phyloP scores from a whole-genome alignment of 2,113 vertebrate genomes.

The Eudorcas thomsonii region DNA sequence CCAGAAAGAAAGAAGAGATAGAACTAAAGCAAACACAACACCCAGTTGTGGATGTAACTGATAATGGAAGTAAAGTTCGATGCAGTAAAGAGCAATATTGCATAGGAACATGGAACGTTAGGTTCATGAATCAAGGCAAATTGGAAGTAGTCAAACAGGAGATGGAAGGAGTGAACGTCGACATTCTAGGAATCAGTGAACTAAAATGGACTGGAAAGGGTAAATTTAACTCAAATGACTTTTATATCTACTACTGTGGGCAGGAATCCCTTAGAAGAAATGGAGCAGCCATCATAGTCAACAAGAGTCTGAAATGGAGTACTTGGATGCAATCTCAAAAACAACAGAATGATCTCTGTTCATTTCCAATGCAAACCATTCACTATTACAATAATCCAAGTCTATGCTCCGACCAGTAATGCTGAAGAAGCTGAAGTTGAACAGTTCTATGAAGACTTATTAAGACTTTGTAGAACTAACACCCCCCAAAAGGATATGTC shows the following conservation, averaged over 20 bases:
- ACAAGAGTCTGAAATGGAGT: background rate
- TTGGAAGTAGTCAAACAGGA: background rate
- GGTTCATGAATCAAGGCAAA: background rate
- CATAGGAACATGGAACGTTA: background rate
- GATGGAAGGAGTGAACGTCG: background rate
- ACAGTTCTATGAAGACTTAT: background rate
- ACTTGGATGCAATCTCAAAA: background rate
- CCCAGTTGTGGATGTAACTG: background rate
- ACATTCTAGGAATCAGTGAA: background rate
- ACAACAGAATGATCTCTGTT: background rate
- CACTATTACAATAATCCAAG: background rate
- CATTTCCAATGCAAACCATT: background rate
- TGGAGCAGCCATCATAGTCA: background rate
- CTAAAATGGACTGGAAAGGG: background rate
- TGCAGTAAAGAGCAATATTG: background rate
- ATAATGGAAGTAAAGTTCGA: background rate
- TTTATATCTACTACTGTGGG: background rate
- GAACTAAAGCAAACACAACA: background rate
- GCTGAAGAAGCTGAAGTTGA: background rate
- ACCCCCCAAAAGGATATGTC: background rate
- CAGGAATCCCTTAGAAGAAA: background rate
- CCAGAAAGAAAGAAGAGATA: background rate
- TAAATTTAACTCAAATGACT: background rate
- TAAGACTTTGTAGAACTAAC: background rate
- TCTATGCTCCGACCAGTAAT: background rate